phyloP scores from a whole-genome alignment of 2,797 vertebrate species.

The Sebastes reedi region DNA sequence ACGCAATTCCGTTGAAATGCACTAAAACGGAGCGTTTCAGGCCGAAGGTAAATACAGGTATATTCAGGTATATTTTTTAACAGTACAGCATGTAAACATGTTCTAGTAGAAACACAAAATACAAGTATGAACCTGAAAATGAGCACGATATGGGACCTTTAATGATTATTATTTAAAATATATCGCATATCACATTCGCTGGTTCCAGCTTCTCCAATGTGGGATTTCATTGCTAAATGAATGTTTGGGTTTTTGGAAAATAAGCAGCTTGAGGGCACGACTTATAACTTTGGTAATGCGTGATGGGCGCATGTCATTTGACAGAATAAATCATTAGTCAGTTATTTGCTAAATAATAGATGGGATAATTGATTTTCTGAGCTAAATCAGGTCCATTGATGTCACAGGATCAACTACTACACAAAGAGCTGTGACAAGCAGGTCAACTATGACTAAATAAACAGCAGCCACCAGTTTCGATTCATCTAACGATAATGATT shows the following conservation, averaged over 20 bases:
- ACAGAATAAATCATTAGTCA: not conserved
- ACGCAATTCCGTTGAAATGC: no score
- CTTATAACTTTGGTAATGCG: not conserved
- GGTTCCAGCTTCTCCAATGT: not conserved
- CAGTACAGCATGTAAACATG: no score
- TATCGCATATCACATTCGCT: not conserved
- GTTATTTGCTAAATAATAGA: not conserved
- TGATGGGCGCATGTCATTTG: not conserved
- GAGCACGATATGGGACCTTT: no score
- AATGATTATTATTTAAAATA: not conserved
- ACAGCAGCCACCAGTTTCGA: not conserved
- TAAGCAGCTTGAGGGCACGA: not conserved
- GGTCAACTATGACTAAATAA: not conserved
- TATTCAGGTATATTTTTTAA: no score
- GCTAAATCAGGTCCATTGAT: not conserved
- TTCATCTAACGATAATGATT: not conserved
- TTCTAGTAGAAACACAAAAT: no score
- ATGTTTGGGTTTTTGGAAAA: not conserved
- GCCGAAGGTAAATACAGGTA: no score
- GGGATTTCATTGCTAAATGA: not conserved
- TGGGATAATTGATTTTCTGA: not conserved
- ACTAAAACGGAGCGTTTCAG: no score
- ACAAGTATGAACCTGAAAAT: no score
- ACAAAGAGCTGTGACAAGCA: not conserved
- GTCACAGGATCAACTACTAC: not conserved